A percentile compares a stretch with the other conserved stretches of the same genome.
These are phyloP conservation scores for Bufotes viridis DNA, from an alignment of 2,797 vertebrate genomes.

Conservation along the genomic window DNA sequence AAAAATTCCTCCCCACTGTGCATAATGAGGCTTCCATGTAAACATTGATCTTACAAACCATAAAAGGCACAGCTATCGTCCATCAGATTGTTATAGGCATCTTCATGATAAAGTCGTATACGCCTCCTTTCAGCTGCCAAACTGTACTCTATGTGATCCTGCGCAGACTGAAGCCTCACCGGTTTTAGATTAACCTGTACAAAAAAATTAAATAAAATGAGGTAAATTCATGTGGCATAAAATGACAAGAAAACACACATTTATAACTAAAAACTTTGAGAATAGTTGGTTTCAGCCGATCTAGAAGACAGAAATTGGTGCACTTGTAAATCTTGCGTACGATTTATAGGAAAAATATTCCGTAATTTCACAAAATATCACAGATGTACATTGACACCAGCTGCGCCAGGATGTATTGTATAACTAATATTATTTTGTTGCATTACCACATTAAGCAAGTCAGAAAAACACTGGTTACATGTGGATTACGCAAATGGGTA, in stretches of 20 bases:
- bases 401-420: too few species aligned
- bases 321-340: too few species aligned
- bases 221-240: not conserved
- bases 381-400: too few species aligned
- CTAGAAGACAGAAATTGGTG: too few species aligned
- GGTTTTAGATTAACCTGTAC: constrained; percentile 74
- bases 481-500: too few species aligned
- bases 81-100: constrained; percentile 75
- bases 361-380: too few species aligned
- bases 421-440: too few species aligned
- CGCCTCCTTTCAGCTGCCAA: constrained; percentile 76
- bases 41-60: constrained; percentile 64
- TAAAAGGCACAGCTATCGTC: constrained; percentile 69
- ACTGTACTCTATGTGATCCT: constrained; percentile 74
- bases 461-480: too few species aligned
- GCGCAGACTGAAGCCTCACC: constrained; percentile 68
- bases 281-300: too few species aligned
- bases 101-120: constrained; percentile 74
- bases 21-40: not conserved
- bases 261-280: not conserved
- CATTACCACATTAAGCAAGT: too few species aligned
- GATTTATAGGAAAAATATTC: too few species aligned
- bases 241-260: not conserved
- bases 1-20: too few species aligned
- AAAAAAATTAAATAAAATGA: constrained; percentile 21